A percentile compares a stretch with the other conserved stretches of the same genome.
phyloP scores from a whole-genome alignment of 2,113 vertebrate species.

The Sapayoa aenigma region DNA sequence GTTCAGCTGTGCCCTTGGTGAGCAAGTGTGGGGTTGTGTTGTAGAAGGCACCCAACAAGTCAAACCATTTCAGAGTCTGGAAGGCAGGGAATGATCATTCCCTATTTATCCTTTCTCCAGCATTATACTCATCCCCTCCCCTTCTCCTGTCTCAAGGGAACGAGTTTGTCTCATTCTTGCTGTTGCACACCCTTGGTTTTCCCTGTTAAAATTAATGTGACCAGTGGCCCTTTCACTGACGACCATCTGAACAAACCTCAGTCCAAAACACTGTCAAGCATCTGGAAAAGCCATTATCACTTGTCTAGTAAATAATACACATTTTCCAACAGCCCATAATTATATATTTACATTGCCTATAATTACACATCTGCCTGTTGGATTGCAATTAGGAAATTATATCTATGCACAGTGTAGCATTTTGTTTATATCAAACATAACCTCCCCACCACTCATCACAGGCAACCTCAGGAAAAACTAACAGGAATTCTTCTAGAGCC shows the following conservation, averaged over 20 bases:
- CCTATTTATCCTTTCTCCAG: background rate
- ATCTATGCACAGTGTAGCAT: background rate
- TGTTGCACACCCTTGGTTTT: background rate
- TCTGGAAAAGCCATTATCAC: slow-evolving; percentile 42
- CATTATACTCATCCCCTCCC: background rate
- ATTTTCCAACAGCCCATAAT: slow-evolving; percentile 58
- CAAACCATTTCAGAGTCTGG: background rate
- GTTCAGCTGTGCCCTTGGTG: background rate
- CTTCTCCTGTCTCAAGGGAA: background rate
- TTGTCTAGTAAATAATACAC: slow-evolving; percentile 55
- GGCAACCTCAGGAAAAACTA: background rate
- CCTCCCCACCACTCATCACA: background rate
- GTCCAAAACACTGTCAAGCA: slow-evolving; percentile 26
- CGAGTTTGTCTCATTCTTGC: background rate
- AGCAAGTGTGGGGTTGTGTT: background rate
- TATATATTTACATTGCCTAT: slow-evolving; percentile 59
- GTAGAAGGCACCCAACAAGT: background rate
- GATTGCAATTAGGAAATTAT: slow-evolving; percentile 56
- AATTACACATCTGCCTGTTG: slow-evolving; percentile 63
- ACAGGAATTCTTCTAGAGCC: background rate
- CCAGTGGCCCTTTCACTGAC: background rate
- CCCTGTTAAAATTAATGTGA: background rate
- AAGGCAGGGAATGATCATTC: background rate
- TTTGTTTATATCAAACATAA: background rate
- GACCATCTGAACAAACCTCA: slow-evolving; percentile 15